Base-by-base conservation (phyloP, 2,888 invertebrate genomes). In the Phragmatobia fuliginosa region DNA sequence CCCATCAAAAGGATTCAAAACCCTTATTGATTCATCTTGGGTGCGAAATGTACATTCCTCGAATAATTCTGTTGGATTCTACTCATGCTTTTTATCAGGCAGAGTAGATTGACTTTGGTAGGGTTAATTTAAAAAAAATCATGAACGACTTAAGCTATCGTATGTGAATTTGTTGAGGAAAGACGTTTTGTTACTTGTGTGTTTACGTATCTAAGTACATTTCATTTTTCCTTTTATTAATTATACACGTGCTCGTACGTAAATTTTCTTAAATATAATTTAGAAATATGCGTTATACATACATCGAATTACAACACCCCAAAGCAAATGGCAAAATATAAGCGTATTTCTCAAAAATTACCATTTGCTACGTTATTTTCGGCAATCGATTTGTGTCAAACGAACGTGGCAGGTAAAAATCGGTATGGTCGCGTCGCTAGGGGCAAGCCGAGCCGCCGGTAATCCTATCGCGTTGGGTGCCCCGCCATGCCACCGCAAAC, bases 401-500 rank as follows among this genome's bases (percentile, higher is more conserved):
- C 82, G 79, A 79, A 73, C 81, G 81, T 85, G 87, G 89, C 91
- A 90, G 91, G 91, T 90, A 85, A 84, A 87, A 87, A 84, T 87
- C 84, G 83, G 84, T 80, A 82, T 80, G 86, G 82, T 82, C 79
- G 78, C 80, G 83, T 82, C 81, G 89, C 90, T 89, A 82, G 85
- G 84, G 87, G 89, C 86, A 80, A 80, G 78, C 77, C 77, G 83
- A 79, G 84, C 83, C 83, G 79, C 80, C 84, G 81, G 89, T 93
- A 92, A 92, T 93, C 92, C 91, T 90, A 90, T 90, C 91, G 89
- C 86, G 87, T 75, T 84, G 81, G 80, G 79, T 76, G 77, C 86
- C 84, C 82, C 84, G 81, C 87, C 82, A 84, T 87, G 86, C 87
- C 90, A 88, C 91, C 91, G 89, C 94, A 95, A 94, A 94, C 94